Base-by-base conservation (phyloP, 2,888 invertebrate species). In the Patella pellucida region DNA sequence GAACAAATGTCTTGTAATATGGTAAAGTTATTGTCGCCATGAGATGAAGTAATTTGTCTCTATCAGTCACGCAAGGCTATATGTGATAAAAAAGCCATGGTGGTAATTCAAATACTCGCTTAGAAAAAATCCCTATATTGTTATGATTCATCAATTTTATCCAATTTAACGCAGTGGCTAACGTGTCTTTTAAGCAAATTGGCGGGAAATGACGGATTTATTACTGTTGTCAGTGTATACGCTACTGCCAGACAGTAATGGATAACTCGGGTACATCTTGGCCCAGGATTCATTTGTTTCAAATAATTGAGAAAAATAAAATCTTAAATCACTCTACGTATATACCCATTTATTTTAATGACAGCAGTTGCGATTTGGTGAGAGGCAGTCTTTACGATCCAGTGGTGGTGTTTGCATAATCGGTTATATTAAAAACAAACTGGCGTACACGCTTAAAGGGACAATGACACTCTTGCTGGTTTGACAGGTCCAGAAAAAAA, bases 61-160 rank as follows among this genome's bases (percentile, higher is more conserved):
- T 62, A 62, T 62, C 62, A 62, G 62, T 62, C 62, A 62, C 62
- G 62, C 62, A 62, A 62, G 62, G 23, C 62, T 62, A 23, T 62
- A 12, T 62, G 19, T 23, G 62, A 62, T 62, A 62, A 62, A 62
- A n/a, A 62, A 62, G 62, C 12, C 62, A 19, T 14, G 62, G 41
- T 62, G 19, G 62, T 62, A 62, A 62, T 62, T 62, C 23, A 62
- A 62, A 62, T 62, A 62, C 62, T 12, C 62, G 19, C 23, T 23
- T 23, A 62, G 62, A 23, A 62, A 62, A 62, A 62, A 23, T 11
- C 23, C 12, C 19, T 41, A 41, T 41, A 23, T 62, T 62, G 12
- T 62, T 62, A 62, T 62, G 62, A 62, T 62, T 62, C 62, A 62
- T 62, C 62, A 62, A 62, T 62, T 62, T 62, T 23, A 62, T 62